phyloP scores from a whole-genome alignment of 2,797 vertebrate genomes.

The Rhincodon typus region DNA sequence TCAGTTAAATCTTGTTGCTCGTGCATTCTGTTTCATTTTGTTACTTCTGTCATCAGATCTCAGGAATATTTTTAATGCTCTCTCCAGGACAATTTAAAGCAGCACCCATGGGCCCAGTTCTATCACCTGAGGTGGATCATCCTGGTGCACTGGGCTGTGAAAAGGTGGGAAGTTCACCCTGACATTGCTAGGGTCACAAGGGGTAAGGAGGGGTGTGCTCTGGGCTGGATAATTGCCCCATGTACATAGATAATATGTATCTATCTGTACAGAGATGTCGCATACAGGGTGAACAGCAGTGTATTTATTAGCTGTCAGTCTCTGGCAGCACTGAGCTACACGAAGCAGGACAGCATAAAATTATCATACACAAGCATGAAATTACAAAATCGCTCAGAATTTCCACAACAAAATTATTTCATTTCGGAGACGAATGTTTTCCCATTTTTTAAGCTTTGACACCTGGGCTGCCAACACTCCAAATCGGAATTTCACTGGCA shows the following conservation, averaged over 20 bases:
- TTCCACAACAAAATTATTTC: constrained; percentile 98
- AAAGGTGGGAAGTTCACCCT: not conserved
- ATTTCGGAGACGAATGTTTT: constrained; percentile 71
- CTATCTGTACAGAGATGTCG: constrained; percentile 42
- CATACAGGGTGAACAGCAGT: constrained; percentile 85
- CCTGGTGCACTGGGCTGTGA: not conserved
- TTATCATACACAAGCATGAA: constrained; percentile 99
- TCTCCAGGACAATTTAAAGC: not conserved
- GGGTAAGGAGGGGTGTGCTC: too few relatives aligned
- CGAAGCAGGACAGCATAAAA: constrained; percentile 99
- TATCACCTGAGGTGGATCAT: not conserved
- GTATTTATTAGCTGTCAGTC: constrained; percentile 99
- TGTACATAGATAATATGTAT: not conserved
- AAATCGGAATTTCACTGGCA: constrained; percentile 68
- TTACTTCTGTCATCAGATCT: not conserved
- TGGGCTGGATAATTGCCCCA: too few relatives aligned
- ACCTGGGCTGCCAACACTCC: constrained; percentile 72
- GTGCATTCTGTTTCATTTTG: not conserved
- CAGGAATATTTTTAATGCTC: not conserved
- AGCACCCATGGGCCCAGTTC: not conserved
- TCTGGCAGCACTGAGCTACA: constrained; percentile 98
- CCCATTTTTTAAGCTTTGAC: constrained; percentile 77
- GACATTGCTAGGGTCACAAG: not conserved
- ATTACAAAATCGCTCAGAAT: constrained; percentile 98
- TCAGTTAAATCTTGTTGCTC: not conserved